Base-by-base conservation (phyloP, 2,888 invertebrate genomes). In the Drosophila subsilvestris region DNA sequence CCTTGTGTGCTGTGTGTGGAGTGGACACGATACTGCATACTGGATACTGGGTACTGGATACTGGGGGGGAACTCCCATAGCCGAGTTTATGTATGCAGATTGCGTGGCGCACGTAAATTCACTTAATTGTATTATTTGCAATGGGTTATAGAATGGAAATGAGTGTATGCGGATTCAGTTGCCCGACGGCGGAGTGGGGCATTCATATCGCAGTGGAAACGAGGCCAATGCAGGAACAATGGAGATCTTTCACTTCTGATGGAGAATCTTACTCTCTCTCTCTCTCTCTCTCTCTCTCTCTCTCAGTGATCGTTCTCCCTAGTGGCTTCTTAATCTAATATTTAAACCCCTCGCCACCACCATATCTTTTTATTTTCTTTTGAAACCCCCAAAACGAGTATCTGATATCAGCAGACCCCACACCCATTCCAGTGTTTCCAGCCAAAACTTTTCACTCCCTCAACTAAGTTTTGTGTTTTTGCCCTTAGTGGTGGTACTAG, bases 81-180 rank as follows among this genome's bases (percentile, higher is more conserved):
- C 32, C 22, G 49, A 71, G 74, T 80, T 80, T 86, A 80, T 76
- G 89, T 77, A 89, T 88, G 87, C 89, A 78, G 70, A 81, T 79
- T 83, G 86, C 88, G 89, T 88, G 76, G 78, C 75, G 77, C 86
- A 76, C 79, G 88, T 85, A 87, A 88, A 88, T 74, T 76, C 72
- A 77, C 70, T 89, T 88, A 83, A 89, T 86, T 79, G 78, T 77
- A 65, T 73, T 67, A 72, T 80, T 73, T 67, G 63, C 69, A 61
- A 54, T 76, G 75, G 50, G 27, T 62, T 53, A 53, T 42, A 65
- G 45, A 37, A 59, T 37, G 54, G 29, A 61, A 71, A 76, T 62
- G 37, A 37, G 44, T 66, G 20, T 42, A 37, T 14, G 37, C 17
- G 25, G 14, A 22, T 25, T 25, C 25, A 25, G 22, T 22, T 22